Evolutionary conservation across 1,140 invertebrate genomes (phyloP).

Genomic region (Pristionchus pacificus): DNA sequence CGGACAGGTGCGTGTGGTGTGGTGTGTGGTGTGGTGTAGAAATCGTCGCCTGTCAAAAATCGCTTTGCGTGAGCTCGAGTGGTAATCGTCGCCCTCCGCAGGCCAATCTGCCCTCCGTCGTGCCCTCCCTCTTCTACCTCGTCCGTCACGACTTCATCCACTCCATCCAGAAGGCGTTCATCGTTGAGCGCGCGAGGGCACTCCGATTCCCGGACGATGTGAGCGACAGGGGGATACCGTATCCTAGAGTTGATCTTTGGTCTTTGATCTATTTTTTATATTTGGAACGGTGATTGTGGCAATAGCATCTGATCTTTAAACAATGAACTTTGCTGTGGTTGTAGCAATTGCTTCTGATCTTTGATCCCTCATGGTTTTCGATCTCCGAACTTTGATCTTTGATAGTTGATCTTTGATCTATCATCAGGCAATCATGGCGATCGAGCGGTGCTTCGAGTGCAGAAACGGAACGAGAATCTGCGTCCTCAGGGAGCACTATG

Average conservation of each 20-base stretch:
- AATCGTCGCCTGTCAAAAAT: too few species aligned
- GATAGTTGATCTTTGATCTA: too few species aligned
- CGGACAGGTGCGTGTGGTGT: not conserved
- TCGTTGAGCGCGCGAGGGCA: not conserved
- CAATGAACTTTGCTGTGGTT: too few species aligned
- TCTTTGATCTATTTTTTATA: too few species aligned
- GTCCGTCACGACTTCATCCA: not conserved
- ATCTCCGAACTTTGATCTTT: too few species aligned
- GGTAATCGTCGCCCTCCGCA: too few species aligned
- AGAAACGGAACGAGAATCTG: not conserved
- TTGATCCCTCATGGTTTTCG: too few species aligned
- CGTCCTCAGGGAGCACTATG: not conserved
- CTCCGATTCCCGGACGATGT: not conserved
- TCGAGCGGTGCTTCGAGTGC: not conserved
- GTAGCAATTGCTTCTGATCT: too few species aligned
- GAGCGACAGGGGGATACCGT: not conserved
- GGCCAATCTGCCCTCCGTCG: not conserved
- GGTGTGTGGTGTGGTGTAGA: not conserved
- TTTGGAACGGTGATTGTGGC: too few species aligned
- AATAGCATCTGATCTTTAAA: too few species aligned
- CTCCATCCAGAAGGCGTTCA: not conserved
- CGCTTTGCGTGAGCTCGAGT: too few species aligned
- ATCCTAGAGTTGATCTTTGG: too few species aligned
- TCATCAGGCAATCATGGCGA: not conserved
- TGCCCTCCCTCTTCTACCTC: not conserved